Percentiles rank a stretch among this genome's conserved stretches.
Evolutionary conservation across 2,113 vertebrate genomes (phyloP).

Genomic region (Erythrocercus mccallii): DNA sequence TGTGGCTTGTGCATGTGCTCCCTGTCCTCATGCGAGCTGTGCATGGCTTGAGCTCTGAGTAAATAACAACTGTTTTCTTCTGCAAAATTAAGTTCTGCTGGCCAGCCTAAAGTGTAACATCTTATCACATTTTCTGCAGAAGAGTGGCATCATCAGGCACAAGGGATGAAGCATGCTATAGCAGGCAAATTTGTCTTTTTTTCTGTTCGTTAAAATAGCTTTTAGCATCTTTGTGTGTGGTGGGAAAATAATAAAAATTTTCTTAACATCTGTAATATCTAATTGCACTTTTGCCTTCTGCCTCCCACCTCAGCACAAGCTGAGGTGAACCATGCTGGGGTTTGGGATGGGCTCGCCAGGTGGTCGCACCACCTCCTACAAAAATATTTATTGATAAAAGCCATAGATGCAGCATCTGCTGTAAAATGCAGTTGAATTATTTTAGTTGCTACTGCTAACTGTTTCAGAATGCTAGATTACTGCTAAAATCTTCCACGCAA

Average conservation of each 20-base stretch:
- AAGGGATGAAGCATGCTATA: background rate
- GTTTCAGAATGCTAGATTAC: background rate
- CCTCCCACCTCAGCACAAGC: no score
- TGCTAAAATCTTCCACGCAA: background rate
- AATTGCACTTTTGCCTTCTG: background rate
- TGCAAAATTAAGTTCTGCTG: background rate
- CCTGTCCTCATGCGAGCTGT: background rate
- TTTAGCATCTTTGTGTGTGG: background rate
- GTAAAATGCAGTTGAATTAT: background rate
- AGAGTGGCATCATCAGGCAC: background rate
- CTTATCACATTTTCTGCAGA: background rate
- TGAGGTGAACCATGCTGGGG: background rate
- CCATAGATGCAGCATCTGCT: background rate
- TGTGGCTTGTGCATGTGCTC: background rate
- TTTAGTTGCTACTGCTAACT: background rate
- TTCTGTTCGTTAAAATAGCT: background rate
- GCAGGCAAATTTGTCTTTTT: background rate
- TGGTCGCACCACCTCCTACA: background rate
- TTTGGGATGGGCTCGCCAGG: background rate
- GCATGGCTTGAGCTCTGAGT: background rate
- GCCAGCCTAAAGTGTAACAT: background rate
- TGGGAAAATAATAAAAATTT: background rate
- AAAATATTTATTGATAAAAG: background rate
- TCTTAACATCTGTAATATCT: background rate
- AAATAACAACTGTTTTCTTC: background rate